These are phyloP conservation scores for Clavelina lepadiformis DNA, from an alignment of 23 tunicate genomes.

Conservation along the genomic window DNA sequence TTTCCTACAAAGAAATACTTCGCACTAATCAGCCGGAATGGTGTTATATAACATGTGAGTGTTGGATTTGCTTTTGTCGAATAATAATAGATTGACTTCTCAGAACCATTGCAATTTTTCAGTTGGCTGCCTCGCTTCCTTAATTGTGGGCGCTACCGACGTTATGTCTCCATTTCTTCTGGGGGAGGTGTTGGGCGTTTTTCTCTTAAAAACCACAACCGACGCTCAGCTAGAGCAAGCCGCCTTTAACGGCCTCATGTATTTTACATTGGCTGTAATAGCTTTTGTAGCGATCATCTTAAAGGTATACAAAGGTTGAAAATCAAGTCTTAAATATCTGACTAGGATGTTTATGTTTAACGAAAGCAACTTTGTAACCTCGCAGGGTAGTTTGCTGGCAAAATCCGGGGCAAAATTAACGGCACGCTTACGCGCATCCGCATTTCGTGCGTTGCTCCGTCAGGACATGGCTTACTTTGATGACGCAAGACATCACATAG, in stretches of 20 bases:
- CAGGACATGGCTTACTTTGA: constrained; percentile 26
- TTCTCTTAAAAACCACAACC: neutral
- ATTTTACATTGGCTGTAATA: neutral
- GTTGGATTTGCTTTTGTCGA: no score
- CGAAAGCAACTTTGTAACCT: neutral
- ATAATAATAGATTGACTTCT: no score
- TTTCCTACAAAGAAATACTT: neutral
- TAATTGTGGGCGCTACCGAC: constrained; percentile 8
- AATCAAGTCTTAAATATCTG: neutral
- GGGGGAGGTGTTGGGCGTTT: neutral
- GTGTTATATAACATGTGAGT: neutral
- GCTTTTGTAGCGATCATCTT: neutral
- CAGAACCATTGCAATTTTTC: no score
- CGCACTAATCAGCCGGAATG: neutral
- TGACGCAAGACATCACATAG: constrained; percentile 10
- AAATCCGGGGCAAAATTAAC: constrained; percentile 19
- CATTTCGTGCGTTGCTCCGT: constrained; percentile 12
- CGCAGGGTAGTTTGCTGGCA: neutral
- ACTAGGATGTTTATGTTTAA: no score
- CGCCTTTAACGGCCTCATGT: neutral
- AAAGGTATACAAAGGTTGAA: neutral
- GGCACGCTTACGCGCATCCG: neutral
- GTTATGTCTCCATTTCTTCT: neutral
- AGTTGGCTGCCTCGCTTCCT: neutral
- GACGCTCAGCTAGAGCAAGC: neutral